phyloP scores from a whole-genome alignment of 2,113 vertebrate genomes.

The Atrichornis clamosus region DNA sequence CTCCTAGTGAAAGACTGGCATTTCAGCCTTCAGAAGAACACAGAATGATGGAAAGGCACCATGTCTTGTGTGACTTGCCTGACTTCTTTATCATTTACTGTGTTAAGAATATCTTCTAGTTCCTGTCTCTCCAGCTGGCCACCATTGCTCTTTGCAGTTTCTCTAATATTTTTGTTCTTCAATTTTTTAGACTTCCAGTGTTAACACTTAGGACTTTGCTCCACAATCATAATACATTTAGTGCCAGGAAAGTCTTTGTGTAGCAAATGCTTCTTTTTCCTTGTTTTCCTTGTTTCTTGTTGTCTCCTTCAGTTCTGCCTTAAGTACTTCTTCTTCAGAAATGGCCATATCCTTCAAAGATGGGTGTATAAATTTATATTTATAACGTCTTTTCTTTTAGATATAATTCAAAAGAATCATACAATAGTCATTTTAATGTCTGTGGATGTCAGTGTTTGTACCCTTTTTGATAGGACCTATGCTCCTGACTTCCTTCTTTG shows the following conservation, averaged over 20 bases:
- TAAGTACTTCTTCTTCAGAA: background rate
- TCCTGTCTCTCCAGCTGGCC: background rate
- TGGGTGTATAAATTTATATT: background rate
- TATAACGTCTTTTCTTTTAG: background rate
- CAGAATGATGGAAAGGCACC: background rate
- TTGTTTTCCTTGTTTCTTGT: background rate
- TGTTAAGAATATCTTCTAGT: background rate
- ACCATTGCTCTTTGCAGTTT: background rate
- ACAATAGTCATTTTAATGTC: accelerated
- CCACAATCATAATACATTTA: background rate
- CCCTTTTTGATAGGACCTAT: background rate
- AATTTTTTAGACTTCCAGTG: background rate
- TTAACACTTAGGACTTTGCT: background rate
- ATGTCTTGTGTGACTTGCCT: background rate
- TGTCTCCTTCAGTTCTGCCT: background rate
- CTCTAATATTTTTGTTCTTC: background rate
- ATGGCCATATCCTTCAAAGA: background rate
- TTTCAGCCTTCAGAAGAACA: background rate
- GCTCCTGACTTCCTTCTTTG: background rate
- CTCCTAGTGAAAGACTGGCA: background rate
- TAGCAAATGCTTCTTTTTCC: background rate
- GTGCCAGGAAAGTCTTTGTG: background rate
- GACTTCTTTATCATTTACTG: background rate
- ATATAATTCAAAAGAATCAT: background rate
- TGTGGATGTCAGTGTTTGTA: background rate